Base-by-base conservation (phyloP, 2,113 vertebrate species). In the Rhadina sibilatrix region DNA sequence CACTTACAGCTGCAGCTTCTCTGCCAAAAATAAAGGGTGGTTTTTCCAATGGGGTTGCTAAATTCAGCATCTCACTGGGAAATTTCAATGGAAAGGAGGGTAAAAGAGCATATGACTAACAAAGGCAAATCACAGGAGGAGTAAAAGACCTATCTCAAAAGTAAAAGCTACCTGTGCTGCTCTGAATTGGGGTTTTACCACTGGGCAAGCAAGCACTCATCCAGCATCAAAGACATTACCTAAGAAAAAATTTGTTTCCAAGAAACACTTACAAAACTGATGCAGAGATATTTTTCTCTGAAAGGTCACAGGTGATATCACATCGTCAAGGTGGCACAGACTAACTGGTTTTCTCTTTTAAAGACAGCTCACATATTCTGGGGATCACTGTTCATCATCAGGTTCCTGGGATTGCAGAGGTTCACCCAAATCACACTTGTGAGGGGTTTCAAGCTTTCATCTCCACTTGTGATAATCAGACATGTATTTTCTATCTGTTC, bases 1-100 rank as follows among this genome's bases (percentile, higher is more conserved):
- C 70, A 92, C 83, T 93, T 82, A 94, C 57, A 94, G 65, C 85
- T 94, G 56, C 44, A 72, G 74, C 83, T 93, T 76, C 47, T 81
- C 78, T 83, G 70, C 44, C 85, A 87, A 79, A 49, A 75, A 71
- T 71, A 38, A 91, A 53, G 33, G 24, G 33, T 68, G 15, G 0
- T 75, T 91, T 91, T 74, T 88, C 92, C 74, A 75, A 24, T 17
- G 14, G 16, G 17, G 6, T 87, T 93, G 77, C 81, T 96, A 95
- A 95, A 93, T 80, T 89, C 87, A 47, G 37, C 66, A 59, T 94
- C 78, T 94, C 77, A 44, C 74, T 90, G 70, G 71, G 74, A 94
- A 95, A 78, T 25, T 50, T 92, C 92, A 92, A 6, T 21, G 44
- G 18, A 89, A 40, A 61, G 37, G 24, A 90, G 5, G 40, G 49